Evolutionary conservation across 2,113 vertebrate genomes (phyloP), one percentile per base, ranked within the genome.

Genomic region (Pagrus major): DNA sequence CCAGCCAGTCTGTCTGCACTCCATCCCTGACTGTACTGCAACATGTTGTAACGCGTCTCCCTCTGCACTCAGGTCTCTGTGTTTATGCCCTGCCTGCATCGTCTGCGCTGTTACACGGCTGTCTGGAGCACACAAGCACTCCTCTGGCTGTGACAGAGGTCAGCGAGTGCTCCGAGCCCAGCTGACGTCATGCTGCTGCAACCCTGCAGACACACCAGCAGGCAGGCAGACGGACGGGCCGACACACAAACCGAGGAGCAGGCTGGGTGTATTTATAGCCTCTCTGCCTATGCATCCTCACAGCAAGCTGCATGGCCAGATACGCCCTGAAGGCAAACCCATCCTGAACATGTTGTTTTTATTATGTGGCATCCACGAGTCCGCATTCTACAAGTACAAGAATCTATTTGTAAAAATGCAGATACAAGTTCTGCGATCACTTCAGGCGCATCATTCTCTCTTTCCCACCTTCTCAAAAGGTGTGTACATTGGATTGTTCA

Each of bases 151-250:
- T 88, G 81, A 87, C 91, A 93, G 92, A 93, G 94, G 93, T 94
- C 92, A 95, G 71, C 3, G 85, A 91, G 91, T 94, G 92, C 91
- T 92, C 61, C 1, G 71, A 89, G 86, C 76, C 55, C 9, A 65
- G 85, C 67, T 91, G 90, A 94, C 90, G 92, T 92, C 89, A 94
- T 91, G 81, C 82, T 90, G 88, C 92, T 86, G 88, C 91, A 91
- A 84, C 86, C 84, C 83, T 52, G 71, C 87, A 91, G 89, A 83
- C 86, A 77, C 77, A 86, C 76, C 86, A 77, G 78, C 85, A 81
- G 84, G 83, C 78, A 66, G 74, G 80, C 75, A 80, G 83, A 76
- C 71, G 15, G 87, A 84, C 83, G 31, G 51, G 47, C 54, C 0
- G 20, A 74, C 61, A 68, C 83, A 84, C 78, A 75, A 65, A 85